Conservation (phyloP, 2,113 vertebrate genomes). For the Camelus dromedarius region DNA sequence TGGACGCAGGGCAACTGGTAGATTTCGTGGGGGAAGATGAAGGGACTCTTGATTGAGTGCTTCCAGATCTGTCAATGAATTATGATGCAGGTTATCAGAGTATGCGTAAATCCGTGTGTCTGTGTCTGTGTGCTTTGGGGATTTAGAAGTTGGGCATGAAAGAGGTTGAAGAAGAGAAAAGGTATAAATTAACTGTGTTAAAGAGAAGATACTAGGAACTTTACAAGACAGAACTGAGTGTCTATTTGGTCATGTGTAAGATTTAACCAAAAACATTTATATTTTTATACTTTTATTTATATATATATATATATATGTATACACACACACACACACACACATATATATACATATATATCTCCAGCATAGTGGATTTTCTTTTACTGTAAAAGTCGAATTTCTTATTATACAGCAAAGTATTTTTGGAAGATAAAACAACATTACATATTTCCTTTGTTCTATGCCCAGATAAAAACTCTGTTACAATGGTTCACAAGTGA, state of each 20-base stretch:
- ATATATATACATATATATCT: too few species aligned
- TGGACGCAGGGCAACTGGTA: background rate
- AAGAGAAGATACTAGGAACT: background rate
- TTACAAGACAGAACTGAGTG: background rate
- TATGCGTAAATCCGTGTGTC: background rate
- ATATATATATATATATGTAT: too few species aligned
- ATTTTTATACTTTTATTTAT: too few species aligned
- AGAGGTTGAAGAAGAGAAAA: conserved; percentile 24
- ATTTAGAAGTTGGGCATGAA: background rate
- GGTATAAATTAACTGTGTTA: background rate
- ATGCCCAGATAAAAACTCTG: background rate
- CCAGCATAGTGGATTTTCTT: background rate
- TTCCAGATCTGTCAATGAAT: background rate
- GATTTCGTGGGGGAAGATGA: background rate
- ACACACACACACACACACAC: too few species aligned
- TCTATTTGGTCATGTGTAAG: background rate
- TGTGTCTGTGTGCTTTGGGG: background rate
- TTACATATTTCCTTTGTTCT: conserved; percentile 27
- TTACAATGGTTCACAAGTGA: conserved; percentile 46
- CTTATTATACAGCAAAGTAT: background rate
- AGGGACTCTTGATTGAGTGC: background rate
- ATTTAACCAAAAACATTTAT: background rate
- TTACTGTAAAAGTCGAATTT: conserved; percentile 20
- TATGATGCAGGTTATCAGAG: background rate
- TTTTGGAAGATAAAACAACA: conserved; percentile 15